These are phyloP conservation scores for Ennomos erosarius DNA, from an alignment of 2,888 invertebrate genomes.

Conservation along the genomic window DNA sequence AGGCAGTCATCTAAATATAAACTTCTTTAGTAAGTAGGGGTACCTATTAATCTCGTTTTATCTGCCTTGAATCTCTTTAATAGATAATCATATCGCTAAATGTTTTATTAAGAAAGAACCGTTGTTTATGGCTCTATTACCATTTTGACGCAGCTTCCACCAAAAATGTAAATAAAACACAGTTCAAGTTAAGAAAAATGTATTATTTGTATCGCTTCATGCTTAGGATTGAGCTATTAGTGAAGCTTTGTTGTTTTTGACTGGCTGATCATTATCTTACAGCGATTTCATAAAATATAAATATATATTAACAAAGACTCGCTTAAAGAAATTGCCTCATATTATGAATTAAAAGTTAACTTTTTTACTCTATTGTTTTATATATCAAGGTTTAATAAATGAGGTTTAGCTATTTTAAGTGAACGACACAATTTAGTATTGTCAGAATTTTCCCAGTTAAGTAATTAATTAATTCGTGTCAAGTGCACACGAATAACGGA, in stretches of 20 bases:
- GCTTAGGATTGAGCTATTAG: slow-evolving; percentile 18
- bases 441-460: slow-evolving; percentile 71
- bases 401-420: slow-evolving; percentile 39
- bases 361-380: slow-evolving; percentile 45
- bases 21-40: background rate
- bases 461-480: slow-evolving; percentile 66
- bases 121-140: slow-evolving; percentile 14
- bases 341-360: background rate
- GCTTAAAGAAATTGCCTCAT: too few species aligned
- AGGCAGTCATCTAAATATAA: background rate
- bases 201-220: slow-evolving; percentile 17
- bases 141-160: slow-evolving; percentile 14
- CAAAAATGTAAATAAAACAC: slow-evolving; percentile 7
- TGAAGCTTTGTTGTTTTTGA: slow-evolving; percentile 23
- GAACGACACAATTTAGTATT: slow-evolving; percentile 49
- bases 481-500: slow-evolving; percentile 71
- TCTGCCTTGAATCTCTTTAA: slow-evolving; percentile 3
- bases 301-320: too few species aligned
- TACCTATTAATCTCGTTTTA: background rate
- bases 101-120: slow-evolving; percentile 1
- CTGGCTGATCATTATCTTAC: slow-evolving; percentile 15
- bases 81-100: slow-evolving; percentile 16
- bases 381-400: slow-evolving; percentile 45
- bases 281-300: background rate
- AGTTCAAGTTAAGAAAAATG: slow-evolving; percentile 9